Evolutionary conservation across 1,140 invertebrate species (phyloP), one percentile per base, ranked within the genome.

Genomic region (Tetragonula clypearis): DNA sequence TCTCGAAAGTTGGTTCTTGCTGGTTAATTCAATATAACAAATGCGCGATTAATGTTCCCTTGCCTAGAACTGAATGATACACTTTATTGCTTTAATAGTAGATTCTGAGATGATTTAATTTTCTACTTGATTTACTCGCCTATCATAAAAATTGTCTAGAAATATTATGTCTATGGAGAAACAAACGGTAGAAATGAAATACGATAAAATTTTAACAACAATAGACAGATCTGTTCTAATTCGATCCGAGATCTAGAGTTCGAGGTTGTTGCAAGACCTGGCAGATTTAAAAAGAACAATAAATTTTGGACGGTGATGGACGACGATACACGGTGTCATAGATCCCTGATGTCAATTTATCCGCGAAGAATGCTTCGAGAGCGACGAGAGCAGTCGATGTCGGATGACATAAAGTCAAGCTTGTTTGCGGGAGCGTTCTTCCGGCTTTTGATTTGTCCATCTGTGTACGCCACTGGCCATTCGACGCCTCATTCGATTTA

Each of bases 381-480:
- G 17, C 35, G 74, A 76, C 74, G 74, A 58, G 74, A 35, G 56
- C 56, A 41, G 55, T 23, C 19, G 19, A 60, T 17, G 74, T 60
- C 56, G 56, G 55, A n/a, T 77, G 75, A 77, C 58, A 49, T 77
- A 77, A 62, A 77, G 30, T 62, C 75, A 49, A 58, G 58, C 75
- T 49, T 17, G 75, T 77, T 55, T 56, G 75, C 15, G 56, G 75
- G 11, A 49, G 6, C 75, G 58, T 77, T 15, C 58, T 62, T 62
- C 35, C 75, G 35, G 35, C 35, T 62, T 77, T 77, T 62, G 75
- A 78, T 78, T 30, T 21, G 73, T 21, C 58, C 26, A 26, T 17
- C 73, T 12, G 21, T 78, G 30, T 21, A 26, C 75, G 35, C 41
- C 41, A 35, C 0, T 9, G 5, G 23, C 35, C 17, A 12, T 78